Percentiles rank a stretch among this genome's conserved stretches.
phyloP scores from a whole-genome alignment of 2,888 invertebrate genomes.

The Chalcosyrphus nemorum region DNA sequence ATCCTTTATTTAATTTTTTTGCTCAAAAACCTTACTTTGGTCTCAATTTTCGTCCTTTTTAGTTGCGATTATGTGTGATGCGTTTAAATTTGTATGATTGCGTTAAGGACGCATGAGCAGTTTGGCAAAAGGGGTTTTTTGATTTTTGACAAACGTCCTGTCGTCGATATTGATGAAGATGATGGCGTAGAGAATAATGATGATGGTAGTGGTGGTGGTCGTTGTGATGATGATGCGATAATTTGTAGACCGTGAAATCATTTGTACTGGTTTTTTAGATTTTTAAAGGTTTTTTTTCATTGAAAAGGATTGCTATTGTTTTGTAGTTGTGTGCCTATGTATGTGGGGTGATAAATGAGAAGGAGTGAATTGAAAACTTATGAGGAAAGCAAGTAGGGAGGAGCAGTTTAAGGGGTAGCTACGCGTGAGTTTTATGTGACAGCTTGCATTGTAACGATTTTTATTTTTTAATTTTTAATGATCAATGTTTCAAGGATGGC shows the following conservation, averaged over 20 bases:
- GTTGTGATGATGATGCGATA: slow-evolving; percentile 64
- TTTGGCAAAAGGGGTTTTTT: slow-evolving; percentile 35
- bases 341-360: slow-evolving; percentile 25
- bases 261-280: slow-evolving; percentile 42
- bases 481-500: not conserved
- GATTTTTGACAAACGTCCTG: slow-evolving; percentile 50
- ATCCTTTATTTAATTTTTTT: slow-evolving; percentile 21
- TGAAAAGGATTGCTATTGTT: slow-evolving; percentile 28
- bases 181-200: slow-evolving; percentile 60
- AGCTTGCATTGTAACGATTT: slow-evolving; percentile 3
- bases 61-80: slow-evolving; percentile 65
- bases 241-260: slow-evolving; percentile 70
- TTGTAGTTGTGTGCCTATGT: not conserved
- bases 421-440: not conserved
- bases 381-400: not conserved
- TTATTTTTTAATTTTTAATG: slow-evolving; percentile 16
- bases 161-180: slow-evolving; percentile 45
- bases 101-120: slow-evolving; percentile 61
- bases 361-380: slow-evolving; percentile 46
- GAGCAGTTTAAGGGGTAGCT: not conserved
- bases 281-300: slow-evolving; percentile 33
- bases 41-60: slow-evolving; percentile 57
- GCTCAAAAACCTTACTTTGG: slow-evolving; percentile 30
- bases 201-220: slow-evolving; percentile 41
- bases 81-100: slow-evolving; percentile 66